Percentiles rank a stretch among this genome's conserved stretches.
Evolutionary conservation across 2,888 invertebrate genomes (phyloP).

Genomic region (Luperina nickerlii): DNA sequence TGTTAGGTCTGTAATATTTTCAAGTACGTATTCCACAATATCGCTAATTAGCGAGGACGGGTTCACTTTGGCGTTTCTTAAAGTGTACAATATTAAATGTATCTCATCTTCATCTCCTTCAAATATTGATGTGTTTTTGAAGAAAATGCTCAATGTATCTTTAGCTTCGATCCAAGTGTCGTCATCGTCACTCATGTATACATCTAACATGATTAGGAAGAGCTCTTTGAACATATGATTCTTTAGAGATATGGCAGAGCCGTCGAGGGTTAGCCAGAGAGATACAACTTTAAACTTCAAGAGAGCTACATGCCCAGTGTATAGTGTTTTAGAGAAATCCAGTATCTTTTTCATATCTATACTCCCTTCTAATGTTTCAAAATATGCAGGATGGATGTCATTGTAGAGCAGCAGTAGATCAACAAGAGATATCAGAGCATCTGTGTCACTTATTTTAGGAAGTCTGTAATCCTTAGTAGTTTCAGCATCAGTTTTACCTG

Average conservation of each 20-base stretch:
- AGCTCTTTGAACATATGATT: constrained; percentile 89
- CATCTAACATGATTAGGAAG: constrained; percentile 90
- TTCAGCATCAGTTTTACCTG: constrained; percentile 66
- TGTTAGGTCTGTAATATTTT: constrained; percentile 78
- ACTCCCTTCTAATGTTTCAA: constrained; percentile 85
- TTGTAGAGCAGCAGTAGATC: constrained; percentile 85
- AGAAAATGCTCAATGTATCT: constrained; percentile 89
- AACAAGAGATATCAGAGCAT: constrained; percentile 80
- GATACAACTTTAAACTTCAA: constrained; percentile 87
- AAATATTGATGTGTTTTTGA: constrained; percentile 92
- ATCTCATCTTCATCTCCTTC: constrained; percentile 92
- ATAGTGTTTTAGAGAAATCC: constrained; percentile 78
- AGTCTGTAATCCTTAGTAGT: constrained; percentile 78
- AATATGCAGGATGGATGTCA: constrained; percentile 84
- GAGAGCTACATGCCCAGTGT: constrained; percentile 75
- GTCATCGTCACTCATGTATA: constrained; percentile 83
- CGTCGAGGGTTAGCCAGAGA: constrained; percentile 85
- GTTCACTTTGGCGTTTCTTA: constrained; percentile 80
- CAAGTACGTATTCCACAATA: constrained; percentile 81
- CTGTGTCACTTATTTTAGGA: constrained; percentile 77
- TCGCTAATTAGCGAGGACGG: constrained; percentile 81
- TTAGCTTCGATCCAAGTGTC: constrained; percentile 89
- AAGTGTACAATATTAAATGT: constrained; percentile 91
- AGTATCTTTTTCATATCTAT: constrained; percentile 85
- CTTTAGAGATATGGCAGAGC: constrained; percentile 87